Percentiles rank a stretch among this genome's conserved stretches.
Conservation (phyloP, 2,888 invertebrate genomes). For the Perdita meconis region DNA sequence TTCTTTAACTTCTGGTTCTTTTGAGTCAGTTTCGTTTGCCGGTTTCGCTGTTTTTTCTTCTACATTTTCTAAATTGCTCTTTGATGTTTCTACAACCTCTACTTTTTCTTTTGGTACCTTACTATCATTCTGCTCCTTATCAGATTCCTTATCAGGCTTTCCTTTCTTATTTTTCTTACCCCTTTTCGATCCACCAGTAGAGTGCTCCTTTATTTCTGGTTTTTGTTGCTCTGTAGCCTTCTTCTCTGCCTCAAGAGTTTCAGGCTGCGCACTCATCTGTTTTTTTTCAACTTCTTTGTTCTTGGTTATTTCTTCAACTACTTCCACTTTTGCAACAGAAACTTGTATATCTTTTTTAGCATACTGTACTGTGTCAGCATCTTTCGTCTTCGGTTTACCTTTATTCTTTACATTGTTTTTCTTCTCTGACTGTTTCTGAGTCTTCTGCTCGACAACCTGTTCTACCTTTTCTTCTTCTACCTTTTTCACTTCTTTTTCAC, state of each 20-base stretch:
- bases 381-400: slow-evolving; percentile 26
- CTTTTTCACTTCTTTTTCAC: slow-evolving; percentile 10
- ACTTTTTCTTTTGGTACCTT: slow-evolving; percentile 55
- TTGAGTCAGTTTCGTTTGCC: neutral
- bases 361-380: neutral
- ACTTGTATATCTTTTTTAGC: neutral
- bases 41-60: slow-evolving; percentile 82
- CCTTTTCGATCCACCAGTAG: slow-evolving; percentile 44
- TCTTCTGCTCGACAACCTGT: slow-evolving; percentile 18
- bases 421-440: slow-evolving; percentile 31
- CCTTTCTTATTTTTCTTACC: slow-evolving; percentile 57
- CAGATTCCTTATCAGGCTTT: no score
- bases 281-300: neutral
- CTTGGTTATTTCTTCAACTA: slow-evolving; percentile 44
- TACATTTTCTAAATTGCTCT: no score
- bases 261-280: slow-evolving; percentile 6
- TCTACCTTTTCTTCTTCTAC: neutral
- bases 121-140: neutral
- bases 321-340: slow-evolving; percentile 15
- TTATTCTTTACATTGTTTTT: slow-evolving; percentile 26
- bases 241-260: slow-evolving; percentile 42
- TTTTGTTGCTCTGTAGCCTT: slow-evolving; percentile 46
- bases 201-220: slow-evolving; percentile 24
- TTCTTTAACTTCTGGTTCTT: slow-evolving; percentile 4
- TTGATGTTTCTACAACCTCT: slow-evolving; percentile 71